Conservation (phyloP, 2,888 invertebrate species). For the Taenaris catops region DNA sequence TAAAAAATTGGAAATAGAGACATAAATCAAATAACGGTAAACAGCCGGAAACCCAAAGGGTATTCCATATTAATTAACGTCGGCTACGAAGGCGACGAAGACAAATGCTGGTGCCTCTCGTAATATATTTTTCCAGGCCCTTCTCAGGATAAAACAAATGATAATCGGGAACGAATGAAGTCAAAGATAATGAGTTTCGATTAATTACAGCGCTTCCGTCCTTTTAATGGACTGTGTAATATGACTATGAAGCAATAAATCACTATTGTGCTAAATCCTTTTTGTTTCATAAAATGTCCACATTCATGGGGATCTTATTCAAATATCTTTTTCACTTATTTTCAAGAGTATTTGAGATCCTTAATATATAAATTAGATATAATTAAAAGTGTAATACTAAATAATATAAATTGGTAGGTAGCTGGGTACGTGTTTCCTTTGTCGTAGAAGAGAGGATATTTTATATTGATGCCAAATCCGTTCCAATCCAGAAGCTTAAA, state of each 20-base stretch:
- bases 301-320: no score
- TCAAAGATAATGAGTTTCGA: constrained; percentile 66
- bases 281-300: no score
- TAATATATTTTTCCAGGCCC: constrained; percentile 74
- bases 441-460: no score
- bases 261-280: no score
- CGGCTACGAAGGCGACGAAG: constrained; percentile 68
- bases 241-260: constrained; percentile 18
- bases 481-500: no score
- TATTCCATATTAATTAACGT: constrained; percentile 77
- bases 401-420: no score
- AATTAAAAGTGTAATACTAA: no score
- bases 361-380: no score
- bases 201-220: constrained; percentile 55
- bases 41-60: constrained; percentile 59
- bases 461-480: no score
- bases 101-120: constrained; percentile 63
- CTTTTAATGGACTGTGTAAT: constrained; percentile 31
- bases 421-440: no score
- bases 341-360: no score
- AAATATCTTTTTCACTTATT: no score
- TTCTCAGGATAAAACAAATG: constrained; percentile 69
- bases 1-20: constrained; percentile 45
- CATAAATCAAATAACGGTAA: constrained; percentile 62
- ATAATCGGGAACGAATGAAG: constrained; percentile 77